Evolutionary conservation across 2,113 vertebrate genomes (phyloP).

Genomic region (Protomyctophum bolini): DNA sequence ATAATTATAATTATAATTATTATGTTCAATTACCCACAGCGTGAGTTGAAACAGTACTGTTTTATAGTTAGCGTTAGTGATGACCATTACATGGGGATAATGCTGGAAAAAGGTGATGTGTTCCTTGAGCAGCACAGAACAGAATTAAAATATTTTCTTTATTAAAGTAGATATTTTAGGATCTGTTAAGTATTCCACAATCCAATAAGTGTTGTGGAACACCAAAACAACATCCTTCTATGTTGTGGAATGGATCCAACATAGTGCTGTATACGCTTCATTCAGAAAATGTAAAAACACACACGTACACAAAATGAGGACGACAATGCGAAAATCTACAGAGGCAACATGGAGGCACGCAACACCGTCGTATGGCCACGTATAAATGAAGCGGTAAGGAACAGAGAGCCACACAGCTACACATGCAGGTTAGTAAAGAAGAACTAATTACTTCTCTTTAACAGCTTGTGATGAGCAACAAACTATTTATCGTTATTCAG

Average conservation of each 20-base stretch:
- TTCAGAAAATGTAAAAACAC: neutral
- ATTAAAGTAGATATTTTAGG: too few relatives aligned
- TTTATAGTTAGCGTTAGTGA: too few relatives aligned
- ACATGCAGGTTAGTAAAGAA: conserved; percentile 80
- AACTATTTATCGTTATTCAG: conserved; percentile 10
- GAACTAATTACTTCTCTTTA: conserved; percentile 10
- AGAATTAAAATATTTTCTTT: too few relatives aligned
- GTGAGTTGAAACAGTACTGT: too few relatives aligned
- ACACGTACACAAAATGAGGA: conserved; percentile 6
- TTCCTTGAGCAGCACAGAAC: too few relatives aligned
- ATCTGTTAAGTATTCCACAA: too few relatives aligned
- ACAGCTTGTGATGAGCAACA: conserved; percentile 4
- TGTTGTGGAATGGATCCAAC: conserved; percentile 7
- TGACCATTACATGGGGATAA: too few relatives aligned
- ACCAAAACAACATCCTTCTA: neutral
- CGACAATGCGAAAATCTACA: conserved; percentile 13
- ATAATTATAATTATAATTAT: too few relatives aligned
- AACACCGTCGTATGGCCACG: too few relatives aligned
- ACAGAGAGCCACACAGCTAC: conserved; percentile 38
- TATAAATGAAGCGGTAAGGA: conserved; percentile 6
- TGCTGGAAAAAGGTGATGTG: too few relatives aligned
- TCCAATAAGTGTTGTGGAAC: neutral
- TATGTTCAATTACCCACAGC: too few relatives aligned
- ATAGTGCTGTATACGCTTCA: neutral
- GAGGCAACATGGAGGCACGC: conserved; percentile 14